Evolutionary conservation across 1,140 invertebrate species (phyloP).

Genomic region (Calycopis cecrops): DNA sequence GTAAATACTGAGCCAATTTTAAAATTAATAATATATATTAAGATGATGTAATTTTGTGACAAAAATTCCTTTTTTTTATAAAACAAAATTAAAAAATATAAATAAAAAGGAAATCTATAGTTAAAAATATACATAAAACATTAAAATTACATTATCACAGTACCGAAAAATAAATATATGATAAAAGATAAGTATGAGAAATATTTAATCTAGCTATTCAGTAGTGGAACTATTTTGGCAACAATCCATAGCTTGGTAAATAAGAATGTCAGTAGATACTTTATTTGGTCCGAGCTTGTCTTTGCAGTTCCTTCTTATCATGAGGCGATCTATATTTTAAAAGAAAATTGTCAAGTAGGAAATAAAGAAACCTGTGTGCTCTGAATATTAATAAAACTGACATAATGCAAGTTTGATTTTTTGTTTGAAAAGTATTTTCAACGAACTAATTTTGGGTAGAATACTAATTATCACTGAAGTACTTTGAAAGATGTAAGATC

Average conservation of each 20-base stretch:
- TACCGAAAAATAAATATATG: not conserved
- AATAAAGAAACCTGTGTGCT: constrained; percentile 2
- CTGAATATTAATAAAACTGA: constrained; percentile 1
- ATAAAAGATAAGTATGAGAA: not conserved
- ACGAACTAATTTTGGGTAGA: no score
- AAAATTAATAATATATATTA: no score
- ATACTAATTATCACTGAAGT: no score
- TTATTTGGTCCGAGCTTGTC: constrained; percentile 8
- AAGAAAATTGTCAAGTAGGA: not conserved
- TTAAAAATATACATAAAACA: no score
- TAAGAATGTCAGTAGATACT: constrained; percentile 7
- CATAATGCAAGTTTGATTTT: not conserved
- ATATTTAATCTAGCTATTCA: constrained; percentile 5
- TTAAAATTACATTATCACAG: not conserved
- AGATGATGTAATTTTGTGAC: no score
- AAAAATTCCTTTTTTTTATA: no score
- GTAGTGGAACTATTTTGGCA: constrained; percentile 8
- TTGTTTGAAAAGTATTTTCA: not conserved
- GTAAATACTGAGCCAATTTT: no score
- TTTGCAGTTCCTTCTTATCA: constrained; percentile 10
- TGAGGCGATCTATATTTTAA: not conserved
- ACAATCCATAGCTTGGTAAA: constrained; percentile 8
- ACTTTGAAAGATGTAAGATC: no score
- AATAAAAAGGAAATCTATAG: no score
- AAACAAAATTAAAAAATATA: no score